Conservation (phyloP, 2,797 vertebrate species). For the Coccyzus lansbergi region DNA sequence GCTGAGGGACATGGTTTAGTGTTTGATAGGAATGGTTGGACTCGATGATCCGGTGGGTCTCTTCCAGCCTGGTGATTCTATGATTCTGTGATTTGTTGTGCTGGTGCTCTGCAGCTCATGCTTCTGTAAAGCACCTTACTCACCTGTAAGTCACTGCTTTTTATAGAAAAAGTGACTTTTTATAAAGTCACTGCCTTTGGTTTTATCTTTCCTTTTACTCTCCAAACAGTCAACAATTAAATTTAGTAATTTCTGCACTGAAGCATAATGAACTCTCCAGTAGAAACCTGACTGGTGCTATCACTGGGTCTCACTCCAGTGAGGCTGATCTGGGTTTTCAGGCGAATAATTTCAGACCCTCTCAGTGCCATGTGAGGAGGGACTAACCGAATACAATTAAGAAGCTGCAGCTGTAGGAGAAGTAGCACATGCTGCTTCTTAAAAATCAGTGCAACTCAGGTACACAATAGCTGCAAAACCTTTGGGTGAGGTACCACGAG, state of each 20-base stretch:
- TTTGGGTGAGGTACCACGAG: not conserved
- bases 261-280: not conserved
- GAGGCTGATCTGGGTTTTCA: not conserved
- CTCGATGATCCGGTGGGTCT: no score
- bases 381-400: not conserved
- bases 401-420: not conserved
- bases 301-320: not conserved
- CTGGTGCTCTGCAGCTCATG: not conserved
- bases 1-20: no score
- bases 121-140: not conserved
- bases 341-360: not conserved
- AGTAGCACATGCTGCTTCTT: not conserved
- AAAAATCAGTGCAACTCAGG: fast-evolving
- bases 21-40: no score
- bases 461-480: not conserved
- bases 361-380: not conserved
- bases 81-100: not conserved
- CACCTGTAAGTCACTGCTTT: not conserved
- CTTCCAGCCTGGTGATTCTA: no score
- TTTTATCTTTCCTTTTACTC: not conserved
- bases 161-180: no score
- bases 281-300: not conserved
- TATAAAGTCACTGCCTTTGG: no score
- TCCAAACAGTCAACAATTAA: not conserved
- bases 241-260: not conserved